Conservation (phyloP, 2,113 vertebrate species). For the Pseudois nayaur region DNA sequence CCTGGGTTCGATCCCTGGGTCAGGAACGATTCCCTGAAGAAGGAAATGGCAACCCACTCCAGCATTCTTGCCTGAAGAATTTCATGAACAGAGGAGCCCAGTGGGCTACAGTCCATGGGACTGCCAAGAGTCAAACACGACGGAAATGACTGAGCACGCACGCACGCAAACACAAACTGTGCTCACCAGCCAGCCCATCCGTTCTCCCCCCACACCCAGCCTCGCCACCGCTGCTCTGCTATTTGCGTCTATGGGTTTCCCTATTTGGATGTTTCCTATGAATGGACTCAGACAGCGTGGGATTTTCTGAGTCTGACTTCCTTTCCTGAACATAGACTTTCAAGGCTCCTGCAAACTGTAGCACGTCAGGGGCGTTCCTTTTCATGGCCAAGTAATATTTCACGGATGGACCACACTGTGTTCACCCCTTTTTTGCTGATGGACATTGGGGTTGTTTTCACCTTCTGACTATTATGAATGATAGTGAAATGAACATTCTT, state of each 20-base stretch:
- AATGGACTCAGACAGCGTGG: fast-evolving
- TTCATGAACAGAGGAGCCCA: background rate
- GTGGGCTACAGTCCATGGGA: background rate
- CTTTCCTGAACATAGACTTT: background rate
- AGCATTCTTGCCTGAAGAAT: background rate
- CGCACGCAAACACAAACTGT: fast-evolving
- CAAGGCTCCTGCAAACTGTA: fast-evolving
- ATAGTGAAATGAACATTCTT: background rate
- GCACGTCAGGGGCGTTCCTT: fast-evolving
- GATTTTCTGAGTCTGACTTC: too few species aligned
- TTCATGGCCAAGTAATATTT: background rate
- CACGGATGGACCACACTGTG: background rate
- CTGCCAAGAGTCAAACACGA: background rate
- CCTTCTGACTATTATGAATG: background rate
- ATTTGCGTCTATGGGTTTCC: fast-evolving
- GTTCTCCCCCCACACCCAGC: fast-evolving
- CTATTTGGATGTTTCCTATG: background rate
- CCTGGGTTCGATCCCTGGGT: background rate
- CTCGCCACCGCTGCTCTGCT: fast-evolving
- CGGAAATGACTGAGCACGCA: background rate
- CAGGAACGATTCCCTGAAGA: background rate
- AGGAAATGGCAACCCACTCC: background rate
- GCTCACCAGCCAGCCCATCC: fast-evolving
- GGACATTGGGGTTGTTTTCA: background rate
- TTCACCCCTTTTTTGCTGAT: too few species aligned